These are phyloP conservation scores for Xestoiulus laeticollis DNA, from an alignment of 2,888 invertebrate genomes.

Conservation along the genomic window DNA sequence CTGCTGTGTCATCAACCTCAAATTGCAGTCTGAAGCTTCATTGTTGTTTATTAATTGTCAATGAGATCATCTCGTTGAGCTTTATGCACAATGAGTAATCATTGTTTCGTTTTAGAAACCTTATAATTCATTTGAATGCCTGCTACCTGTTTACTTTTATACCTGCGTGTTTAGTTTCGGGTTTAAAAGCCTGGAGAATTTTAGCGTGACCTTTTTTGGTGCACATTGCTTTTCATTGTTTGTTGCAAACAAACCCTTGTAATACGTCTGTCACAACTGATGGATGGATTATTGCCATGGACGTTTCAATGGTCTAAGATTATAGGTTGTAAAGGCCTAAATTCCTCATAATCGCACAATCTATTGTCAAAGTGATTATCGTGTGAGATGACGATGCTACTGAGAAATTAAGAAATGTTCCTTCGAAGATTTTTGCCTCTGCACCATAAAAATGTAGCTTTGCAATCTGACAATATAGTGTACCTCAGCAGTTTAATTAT, in stretches of 20 bases:
- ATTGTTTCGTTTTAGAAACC: background rate
- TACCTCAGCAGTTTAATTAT: too few species aligned
- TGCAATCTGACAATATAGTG: too few species aligned
- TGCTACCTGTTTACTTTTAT: background rate
- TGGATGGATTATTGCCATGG: background rate
- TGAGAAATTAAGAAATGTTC: too few species aligned
- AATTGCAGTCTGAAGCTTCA: background rate
- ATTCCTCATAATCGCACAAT: too few species aligned
- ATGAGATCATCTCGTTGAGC: background rate
- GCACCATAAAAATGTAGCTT: too few species aligned
- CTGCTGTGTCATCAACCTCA: constrained; percentile 10
- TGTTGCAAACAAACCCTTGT: background rate
- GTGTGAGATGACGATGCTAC: too few species aligned
- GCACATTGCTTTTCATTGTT: background rate
- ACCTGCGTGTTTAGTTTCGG: background rate
- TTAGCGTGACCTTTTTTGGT: background rate
- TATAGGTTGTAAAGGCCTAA: too few species aligned
- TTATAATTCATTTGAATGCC: too few species aligned
- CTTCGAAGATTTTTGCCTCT: too few species aligned
- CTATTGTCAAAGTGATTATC: too few species aligned
- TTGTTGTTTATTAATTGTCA: background rate
- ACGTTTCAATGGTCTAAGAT: too few species aligned
- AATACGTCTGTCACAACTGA: background rate
- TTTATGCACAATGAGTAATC: background rate
- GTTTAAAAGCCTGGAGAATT: background rate